Conservation (phyloP, 2,797 vertebrate genomes). For the Delichon dasypus region DNA sequence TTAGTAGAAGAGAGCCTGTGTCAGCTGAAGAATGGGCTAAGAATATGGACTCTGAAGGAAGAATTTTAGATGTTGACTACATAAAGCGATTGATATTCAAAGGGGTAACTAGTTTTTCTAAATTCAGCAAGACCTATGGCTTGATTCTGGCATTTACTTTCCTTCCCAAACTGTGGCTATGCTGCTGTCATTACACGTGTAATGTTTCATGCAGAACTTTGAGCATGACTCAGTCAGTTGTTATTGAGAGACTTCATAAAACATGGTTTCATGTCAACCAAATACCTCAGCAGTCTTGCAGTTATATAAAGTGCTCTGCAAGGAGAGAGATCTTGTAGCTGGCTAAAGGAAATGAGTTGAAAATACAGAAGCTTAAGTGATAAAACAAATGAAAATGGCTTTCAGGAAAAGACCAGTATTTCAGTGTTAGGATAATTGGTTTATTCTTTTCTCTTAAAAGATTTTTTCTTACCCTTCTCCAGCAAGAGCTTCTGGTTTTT, state of each 20-base stretch:
- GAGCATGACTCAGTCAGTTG: neutral
- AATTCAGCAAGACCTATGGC: neutral
- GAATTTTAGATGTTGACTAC: slow-evolving; percentile 78
- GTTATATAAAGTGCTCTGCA: neutral
- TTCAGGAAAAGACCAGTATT: neutral
- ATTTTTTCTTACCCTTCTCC: neutral
- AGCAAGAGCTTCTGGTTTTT: neutral
- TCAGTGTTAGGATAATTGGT: neutral
- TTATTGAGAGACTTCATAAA: neutral
- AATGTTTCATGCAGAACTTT: neutral
- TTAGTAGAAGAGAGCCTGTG: slow-evolving; percentile 85
- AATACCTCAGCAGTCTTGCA: neutral
- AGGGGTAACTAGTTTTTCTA: slow-evolving; percentile 80
- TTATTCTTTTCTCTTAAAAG: neutral
- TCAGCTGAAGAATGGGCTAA: slow-evolving; percentile 86
- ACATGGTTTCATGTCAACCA: neutral
- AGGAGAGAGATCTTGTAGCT: neutral
- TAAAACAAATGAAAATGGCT: neutral
- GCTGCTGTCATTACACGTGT: neutral
- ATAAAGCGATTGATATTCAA: slow-evolving; percentile 89
- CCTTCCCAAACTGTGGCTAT: neutral
- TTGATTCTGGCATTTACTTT: neutral
- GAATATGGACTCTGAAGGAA: slow-evolving; percentile 87
- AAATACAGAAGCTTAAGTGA: neutral
- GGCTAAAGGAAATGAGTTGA: neutral